These are phyloP conservation scores for Stegodyphus mimosarum DNA, from an alignment of 1,140 invertebrate genomes.

Conservation along the genomic window DNA sequence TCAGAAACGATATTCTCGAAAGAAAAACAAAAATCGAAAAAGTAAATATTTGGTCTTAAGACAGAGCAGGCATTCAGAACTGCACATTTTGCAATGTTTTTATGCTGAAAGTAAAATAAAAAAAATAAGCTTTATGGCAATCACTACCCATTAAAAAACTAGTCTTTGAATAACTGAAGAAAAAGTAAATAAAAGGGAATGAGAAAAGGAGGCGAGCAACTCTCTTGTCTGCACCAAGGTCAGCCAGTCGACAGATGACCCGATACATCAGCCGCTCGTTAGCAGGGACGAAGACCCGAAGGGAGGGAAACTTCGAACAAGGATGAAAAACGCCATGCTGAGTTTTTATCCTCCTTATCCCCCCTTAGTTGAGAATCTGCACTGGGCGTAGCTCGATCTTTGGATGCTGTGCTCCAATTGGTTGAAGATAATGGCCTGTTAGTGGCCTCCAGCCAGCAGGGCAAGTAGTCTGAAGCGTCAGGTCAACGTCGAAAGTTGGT, in stretches of 20 bases:
- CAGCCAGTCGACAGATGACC: conserved; percentile 56
- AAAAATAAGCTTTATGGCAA: too few species aligned
- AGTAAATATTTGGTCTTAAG: too few species aligned
- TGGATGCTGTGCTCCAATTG: conserved; percentile 50
- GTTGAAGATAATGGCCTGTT: conserved; percentile 53
- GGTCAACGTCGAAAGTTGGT: conserved; percentile 15
- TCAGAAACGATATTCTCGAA: too few species aligned
- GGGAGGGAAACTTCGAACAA: background rate
- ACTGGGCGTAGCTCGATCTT: conserved; percentile 29
- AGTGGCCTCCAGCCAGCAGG: conserved; percentile 30
- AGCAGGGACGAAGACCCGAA: conserved; percentile 50
- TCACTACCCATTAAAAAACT: background rate
- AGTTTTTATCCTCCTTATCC: conserved; percentile 4
- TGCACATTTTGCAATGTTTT: too few species aligned
- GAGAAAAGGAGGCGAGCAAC: conserved; percentile 5
- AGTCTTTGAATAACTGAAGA: background rate
- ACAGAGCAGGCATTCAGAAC: too few species aligned
- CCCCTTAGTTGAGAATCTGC: background rate
- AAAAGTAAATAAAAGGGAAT: background rate
- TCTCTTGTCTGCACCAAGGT: conserved; percentile 38
- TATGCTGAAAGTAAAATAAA: too few species aligned
- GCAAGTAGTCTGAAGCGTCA: conserved; percentile 27
- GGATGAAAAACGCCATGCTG: conserved; percentile 21
- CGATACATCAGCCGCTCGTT: conserved; percentile 57
- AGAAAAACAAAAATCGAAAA: too few species aligned